These are phyloP conservation scores for Bicyclus anynana DNA, from an alignment of 1,140 invertebrate species.

Conservation along the genomic window DNA sequence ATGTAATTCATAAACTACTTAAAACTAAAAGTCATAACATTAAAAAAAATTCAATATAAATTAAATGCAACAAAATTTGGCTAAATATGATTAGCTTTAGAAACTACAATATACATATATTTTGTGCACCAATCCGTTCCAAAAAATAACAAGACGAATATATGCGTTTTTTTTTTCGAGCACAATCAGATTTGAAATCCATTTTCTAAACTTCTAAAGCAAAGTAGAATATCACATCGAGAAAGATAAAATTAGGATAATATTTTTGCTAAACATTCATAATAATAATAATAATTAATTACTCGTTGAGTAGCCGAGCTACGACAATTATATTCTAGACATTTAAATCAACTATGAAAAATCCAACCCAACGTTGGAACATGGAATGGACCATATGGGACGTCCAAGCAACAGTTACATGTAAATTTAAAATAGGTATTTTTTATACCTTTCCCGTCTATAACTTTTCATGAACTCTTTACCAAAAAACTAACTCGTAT, in stretches of 20 bases:
- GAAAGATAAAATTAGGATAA: not conserved
- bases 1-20: not conserved
- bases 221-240: conserved; percentile 12
- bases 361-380: not conserved
- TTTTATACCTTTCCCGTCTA: too few species aligned
- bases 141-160: not conserved
- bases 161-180: not conserved
- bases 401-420: too few species aligned
- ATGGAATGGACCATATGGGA: too few species aligned
- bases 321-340: conserved; percentile 3
- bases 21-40: not conserved
- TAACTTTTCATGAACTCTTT: too few species aligned
- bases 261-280: not conserved
- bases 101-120: not conserved
- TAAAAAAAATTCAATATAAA: conserved; percentile 26
- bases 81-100: conserved; percentile 16
- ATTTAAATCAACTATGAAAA: conserved; percentile 1
- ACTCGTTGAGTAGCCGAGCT: conserved; percentile 21
- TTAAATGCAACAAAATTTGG: conserved; percentile 60
- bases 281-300: not conserved
- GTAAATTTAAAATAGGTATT: not conserved
- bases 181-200: conserved; percentile 8
- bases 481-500: not conserved
- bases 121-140: conserved; percentile 46
- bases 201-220: conserved; percentile 1